These are phyloP conservation scores for Masticophis lateralis DNA, from an alignment of 2,797 vertebrate genomes.

Conservation along the genomic window DNA sequence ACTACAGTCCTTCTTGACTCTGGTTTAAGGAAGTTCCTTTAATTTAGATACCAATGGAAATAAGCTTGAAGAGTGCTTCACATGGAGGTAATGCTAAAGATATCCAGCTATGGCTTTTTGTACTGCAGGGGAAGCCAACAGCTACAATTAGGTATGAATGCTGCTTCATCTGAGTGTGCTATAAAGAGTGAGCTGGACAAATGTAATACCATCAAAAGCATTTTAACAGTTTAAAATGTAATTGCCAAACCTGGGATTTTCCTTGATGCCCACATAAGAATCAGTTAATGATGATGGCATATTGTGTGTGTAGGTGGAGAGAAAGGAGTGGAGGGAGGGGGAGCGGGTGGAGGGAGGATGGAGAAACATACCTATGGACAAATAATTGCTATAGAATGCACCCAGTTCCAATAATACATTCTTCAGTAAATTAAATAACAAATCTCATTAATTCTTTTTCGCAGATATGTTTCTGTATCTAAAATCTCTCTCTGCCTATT, in stretches of 20 bases:
- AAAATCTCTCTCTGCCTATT: not conserved
- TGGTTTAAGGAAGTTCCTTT: not conserved
- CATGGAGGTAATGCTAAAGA: not conserved
- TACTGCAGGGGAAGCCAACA: not conserved
- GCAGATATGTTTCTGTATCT: not conserved
- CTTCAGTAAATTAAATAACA: not conserved
- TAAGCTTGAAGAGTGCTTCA: not conserved
- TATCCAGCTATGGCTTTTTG: not conserved
- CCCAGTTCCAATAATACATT: accelerated
- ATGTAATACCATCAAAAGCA: not conserved
- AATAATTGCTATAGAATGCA: accelerated
- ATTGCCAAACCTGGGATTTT: not conserved
- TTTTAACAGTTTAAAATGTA: accelerated
- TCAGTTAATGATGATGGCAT: not conserved
- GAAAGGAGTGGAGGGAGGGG: not conserved
- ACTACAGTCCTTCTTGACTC: not conserved
- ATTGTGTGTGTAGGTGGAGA: not conserved
- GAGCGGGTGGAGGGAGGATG: not conserved
- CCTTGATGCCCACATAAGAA: not conserved
- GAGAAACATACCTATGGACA: accelerated
- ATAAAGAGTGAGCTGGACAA: not conserved
- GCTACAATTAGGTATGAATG: not conserved
- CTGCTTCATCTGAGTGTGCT: not conserved
- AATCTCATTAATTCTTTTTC: not conserved
- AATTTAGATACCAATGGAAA: not conserved